A percentile compares a stretch with the other conserved stretches of the same genome.
phyloP scores from a whole-genome alignment of 2,888 invertebrate species.

The Pherbina coryleti region DNA sequence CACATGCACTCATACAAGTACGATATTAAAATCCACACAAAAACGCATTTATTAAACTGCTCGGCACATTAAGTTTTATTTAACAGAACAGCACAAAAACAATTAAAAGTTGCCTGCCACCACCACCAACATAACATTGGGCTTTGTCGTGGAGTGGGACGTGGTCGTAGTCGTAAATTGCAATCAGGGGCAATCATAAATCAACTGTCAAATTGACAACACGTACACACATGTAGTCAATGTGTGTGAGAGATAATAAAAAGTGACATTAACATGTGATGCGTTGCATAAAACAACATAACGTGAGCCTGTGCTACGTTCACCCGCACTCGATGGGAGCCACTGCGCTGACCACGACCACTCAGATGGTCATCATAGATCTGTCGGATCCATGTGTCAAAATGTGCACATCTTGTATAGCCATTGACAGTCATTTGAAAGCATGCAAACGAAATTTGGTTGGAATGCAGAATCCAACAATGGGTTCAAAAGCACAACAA shows the following conservation, averaged over 20 bases:
- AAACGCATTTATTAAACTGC: constrained; percentile 40
- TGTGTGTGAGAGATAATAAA: constrained; percentile 46
- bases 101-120: constrained; percentile 48
- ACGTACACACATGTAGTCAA: constrained; percentile 35
- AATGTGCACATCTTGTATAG: neutral
- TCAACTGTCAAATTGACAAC: constrained; percentile 55
- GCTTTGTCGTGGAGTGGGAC: neutral
- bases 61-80: constrained; percentile 40
- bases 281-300: constrained; percentile 38
- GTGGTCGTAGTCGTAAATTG: constrained; percentile 49
- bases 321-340: constrained; percentile 21
- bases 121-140: constrained; percentile 26
- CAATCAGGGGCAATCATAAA: constrained; percentile 55
- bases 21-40: constrained; percentile 2
- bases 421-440: neutral
- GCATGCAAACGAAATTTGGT: neutral
- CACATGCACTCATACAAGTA: neutral
- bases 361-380: too few relatives aligned
- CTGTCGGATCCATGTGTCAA: neutral
- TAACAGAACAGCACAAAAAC: constrained; percentile 38
- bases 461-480: neutral
- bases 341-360: neutral
- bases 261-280: constrained; percentile 51
- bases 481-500: neutral
- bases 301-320: neutral